Percentiles rank a stretch among this genome's conserved stretches.
phyloP scores from a whole-genome alignment of 2,113 vertebrate species.

The Girardinichthys multiradiatus region DNA sequence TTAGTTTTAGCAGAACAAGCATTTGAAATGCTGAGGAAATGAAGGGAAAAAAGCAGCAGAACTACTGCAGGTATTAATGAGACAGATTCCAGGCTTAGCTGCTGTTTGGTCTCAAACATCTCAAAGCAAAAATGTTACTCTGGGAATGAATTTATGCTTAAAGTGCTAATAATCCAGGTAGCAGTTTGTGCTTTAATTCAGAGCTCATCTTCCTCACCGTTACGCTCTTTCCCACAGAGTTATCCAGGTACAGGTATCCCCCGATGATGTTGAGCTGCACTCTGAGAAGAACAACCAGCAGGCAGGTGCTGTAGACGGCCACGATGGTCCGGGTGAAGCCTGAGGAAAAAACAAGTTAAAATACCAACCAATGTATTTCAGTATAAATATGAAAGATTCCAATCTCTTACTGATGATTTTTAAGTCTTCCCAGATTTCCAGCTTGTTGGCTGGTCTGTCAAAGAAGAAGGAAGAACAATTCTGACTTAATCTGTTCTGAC shows the following conservation, averaged over 20 bases:
- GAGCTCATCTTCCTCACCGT: constrained; percentile 75
- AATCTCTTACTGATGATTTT: constrained; percentile 95
- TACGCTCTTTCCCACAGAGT: constrained; percentile 86
- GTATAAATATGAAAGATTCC: background rate
- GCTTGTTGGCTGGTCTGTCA: constrained; percentile 90
- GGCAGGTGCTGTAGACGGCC: constrained; percentile 95
- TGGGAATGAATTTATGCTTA: too few species aligned
- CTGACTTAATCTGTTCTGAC: background rate
- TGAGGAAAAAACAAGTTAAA: background rate
- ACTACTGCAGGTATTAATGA: too few species aligned
- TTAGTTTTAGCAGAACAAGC: too few species aligned
- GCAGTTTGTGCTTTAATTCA: too few species aligned
- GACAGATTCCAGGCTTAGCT: too few species aligned
- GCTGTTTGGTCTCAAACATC: too few species aligned
- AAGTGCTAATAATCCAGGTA: too few species aligned
- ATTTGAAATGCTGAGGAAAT: too few species aligned
- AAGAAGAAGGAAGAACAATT: background rate
- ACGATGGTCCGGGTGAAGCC: constrained; percentile 95
- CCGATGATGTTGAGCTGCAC: constrained; percentile 97
- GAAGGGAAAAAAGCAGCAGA: too few species aligned
- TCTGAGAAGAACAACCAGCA: constrained; percentile 92
- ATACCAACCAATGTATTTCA: background rate
- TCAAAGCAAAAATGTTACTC: too few species aligned
- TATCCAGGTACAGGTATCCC: constrained; percentile 97
- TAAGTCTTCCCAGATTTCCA: constrained; percentile 98